phyloP scores from a whole-genome alignment of 2,113 vertebrate species.

The Puma concolor region DNA sequence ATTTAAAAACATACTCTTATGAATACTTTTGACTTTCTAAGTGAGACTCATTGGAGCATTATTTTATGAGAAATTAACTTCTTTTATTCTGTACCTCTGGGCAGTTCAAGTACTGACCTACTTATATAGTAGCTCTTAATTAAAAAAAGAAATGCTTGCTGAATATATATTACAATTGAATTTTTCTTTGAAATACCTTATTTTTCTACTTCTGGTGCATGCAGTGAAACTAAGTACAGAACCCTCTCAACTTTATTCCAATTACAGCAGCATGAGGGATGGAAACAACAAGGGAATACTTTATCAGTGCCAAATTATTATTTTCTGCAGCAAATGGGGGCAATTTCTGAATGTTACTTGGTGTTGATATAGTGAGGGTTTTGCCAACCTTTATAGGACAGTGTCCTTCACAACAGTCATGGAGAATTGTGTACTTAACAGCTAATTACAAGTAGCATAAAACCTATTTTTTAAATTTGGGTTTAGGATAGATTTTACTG shows the following conservation, averaged over 20 bases:
- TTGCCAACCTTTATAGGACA: not conserved
- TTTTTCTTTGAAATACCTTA: slow-evolving; percentile 52
- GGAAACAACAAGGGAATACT: not conserved
- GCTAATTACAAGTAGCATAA: slow-evolving; percentile 52
- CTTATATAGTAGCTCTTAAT: slow-evolving; percentile 47
- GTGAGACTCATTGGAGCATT: slow-evolving; percentile 32
- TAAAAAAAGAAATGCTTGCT: not conserved
- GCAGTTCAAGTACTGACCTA: slow-evolving; percentile 29
- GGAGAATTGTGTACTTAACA: slow-evolving; percentile 11
- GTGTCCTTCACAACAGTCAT: not conserved
- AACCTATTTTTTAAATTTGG: slow-evolving; percentile 9
- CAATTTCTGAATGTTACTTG: slow-evolving; percentile 25
- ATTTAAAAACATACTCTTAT: not conserved
- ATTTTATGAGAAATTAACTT: slow-evolving; percentile 42
- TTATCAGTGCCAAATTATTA: not conserved
- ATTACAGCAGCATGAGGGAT: slow-evolving; percentile 9
- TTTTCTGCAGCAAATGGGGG: not conserved
- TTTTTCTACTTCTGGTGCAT: slow-evolving; percentile 43
- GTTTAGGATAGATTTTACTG: slow-evolving; percentile 55
- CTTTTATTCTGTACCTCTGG: slow-evolving; percentile 17
- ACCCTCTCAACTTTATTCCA: not conserved
- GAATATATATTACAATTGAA: slow-evolving; percentile 45
- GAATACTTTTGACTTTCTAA: not conserved
- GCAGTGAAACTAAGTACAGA: not conserved
- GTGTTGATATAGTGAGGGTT: slow-evolving; percentile 29